Evolutionary conservation across 1,140 invertebrate species (phyloP).

Genomic region (Atta texana): DNA sequence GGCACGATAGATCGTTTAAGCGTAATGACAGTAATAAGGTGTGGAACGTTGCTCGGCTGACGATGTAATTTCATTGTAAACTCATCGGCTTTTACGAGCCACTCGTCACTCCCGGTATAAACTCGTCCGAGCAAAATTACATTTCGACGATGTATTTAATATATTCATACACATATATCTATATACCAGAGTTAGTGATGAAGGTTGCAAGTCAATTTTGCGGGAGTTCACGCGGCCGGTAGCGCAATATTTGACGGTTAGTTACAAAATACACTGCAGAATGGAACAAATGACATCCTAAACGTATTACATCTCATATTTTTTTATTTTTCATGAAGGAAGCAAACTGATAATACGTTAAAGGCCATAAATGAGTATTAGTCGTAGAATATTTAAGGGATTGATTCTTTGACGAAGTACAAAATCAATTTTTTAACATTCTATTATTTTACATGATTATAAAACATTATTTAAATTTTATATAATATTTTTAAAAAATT

Average conservation of each 20-base stretch:
- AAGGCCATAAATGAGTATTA: background rate
- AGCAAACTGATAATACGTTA: background rate
- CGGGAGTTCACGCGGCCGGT: slow-evolving; percentile 9
- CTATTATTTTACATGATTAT: background rate
- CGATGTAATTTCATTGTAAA: slow-evolving; percentile 67
- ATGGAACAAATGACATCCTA: background rate
- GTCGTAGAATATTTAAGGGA: background rate
- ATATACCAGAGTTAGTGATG: slow-evolving; percentile 25
- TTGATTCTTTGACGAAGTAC: background rate
- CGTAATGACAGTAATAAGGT: slow-evolving; percentile 67
- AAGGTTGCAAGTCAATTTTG: slow-evolving; percentile 13
- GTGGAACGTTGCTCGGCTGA: slow-evolving; percentile 35
- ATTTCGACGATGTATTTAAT: slow-evolving; percentile 54
- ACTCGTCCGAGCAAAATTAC: slow-evolving; percentile 5
- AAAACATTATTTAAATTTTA: background rate
- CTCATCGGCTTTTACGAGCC: slow-evolving; percentile 67
- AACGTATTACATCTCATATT: background rate
- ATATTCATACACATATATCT: slow-evolving; percentile 40
- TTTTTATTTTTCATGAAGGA: background rate
- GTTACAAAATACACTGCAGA: slow-evolving; percentile 6
- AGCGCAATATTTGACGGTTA: slow-evolving; percentile 29
- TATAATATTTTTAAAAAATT: background rate
- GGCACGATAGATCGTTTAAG: slow-evolving; percentile 66
- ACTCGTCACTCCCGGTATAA: slow-evolving; percentile 24
- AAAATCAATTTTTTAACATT: background rate